Conservation (phyloP, 2,797 vertebrate genomes). For the Glyptemys insculpta region DNA sequence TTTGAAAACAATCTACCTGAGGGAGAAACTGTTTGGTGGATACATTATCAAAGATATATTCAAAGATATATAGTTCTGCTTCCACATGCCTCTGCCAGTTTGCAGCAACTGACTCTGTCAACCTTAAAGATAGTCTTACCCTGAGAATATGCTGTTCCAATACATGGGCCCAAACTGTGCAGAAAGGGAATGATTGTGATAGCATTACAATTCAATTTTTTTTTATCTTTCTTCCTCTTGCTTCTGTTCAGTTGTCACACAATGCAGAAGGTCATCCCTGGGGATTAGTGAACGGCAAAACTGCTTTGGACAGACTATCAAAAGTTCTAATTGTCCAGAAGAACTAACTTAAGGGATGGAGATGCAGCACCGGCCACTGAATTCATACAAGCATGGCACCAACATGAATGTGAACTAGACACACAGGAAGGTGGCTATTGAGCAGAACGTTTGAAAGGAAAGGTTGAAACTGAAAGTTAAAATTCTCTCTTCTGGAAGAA, state of each 20-base stretch:
- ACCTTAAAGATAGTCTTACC: not conserved
- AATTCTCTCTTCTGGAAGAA: conserved; percentile 17
- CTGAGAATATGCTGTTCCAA: not conserved
- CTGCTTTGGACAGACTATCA: conserved; percentile 41
- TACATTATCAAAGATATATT: not conserved
- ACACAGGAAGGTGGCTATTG: not conserved
- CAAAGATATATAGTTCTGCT: not conserved
- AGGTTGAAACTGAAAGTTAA: not conserved
- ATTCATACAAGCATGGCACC: not conserved
- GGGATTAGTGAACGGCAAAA: not conserved
- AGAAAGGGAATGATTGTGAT: not conserved
- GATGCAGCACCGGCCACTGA: not conserved
- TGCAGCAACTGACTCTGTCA: not conserved
- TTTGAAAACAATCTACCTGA: not conserved
- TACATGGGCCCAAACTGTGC: not conserved
- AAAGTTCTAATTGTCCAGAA: conserved; percentile 44
- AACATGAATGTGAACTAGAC: not conserved
- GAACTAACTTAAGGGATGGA: conserved; percentile 11
- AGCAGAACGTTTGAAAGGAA: conserved; percentile 21
- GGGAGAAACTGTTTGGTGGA: not conserved
- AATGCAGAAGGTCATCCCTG: not conserved
- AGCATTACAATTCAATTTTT: not conserved
- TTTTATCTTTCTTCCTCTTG: not conserved
- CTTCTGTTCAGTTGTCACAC: not conserved
- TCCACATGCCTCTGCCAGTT: not conserved